Evolutionary conservation across 2,113 vertebrate genomes (phyloP).

Genomic region (Siphamia tubifer): DNA sequence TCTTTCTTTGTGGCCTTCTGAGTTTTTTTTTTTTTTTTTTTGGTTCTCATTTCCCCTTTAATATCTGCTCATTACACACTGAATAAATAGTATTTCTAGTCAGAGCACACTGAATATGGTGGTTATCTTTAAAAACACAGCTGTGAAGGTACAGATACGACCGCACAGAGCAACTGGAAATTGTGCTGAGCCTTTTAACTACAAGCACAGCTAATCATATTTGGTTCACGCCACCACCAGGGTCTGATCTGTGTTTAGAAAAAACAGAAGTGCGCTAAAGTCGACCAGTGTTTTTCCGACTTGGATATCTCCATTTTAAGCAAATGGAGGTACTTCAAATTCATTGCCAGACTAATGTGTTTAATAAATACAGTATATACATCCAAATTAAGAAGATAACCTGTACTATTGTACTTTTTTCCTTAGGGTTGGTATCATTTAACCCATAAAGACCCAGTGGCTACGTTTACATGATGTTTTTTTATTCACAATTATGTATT

Average conservation of each 20-base stretch:
- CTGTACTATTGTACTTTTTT: too few relatives aligned
- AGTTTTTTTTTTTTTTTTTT: too few relatives aligned
- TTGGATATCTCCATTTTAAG: conserved; percentile 34
- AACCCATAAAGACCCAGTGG: too few relatives aligned
- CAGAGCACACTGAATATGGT: conserved; percentile 37
- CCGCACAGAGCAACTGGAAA: conserved; percentile 39
- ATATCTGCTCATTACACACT: conserved; percentile 72
- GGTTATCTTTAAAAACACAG: conserved; percentile 77
- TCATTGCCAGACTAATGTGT: not conserved
- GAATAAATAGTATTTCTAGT: conserved; percentile 60
- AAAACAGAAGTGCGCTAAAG: conserved; percentile 44
- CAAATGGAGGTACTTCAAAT: conserved; percentile 27
- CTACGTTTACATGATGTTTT: too few relatives aligned
- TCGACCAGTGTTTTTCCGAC: conserved; percentile 20
- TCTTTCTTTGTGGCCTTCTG: conserved; percentile 12
- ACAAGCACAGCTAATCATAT: conserved; percentile 61
- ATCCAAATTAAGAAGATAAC: too few relatives aligned
- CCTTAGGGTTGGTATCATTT: too few relatives aligned
- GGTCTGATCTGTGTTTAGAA: conserved; percentile 56
- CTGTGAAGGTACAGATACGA: conserved; percentile 62
- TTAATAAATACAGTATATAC: too few relatives aligned
- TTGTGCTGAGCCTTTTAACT: conserved; percentile 56
- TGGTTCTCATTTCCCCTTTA: conserved; percentile 62
- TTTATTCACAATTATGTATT: too few relatives aligned
- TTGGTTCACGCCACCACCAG: conserved; percentile 23